These are phyloP conservation scores for Leptopilina clavipes DNA, from an alignment of 1,140 invertebrate species.

Conservation along the genomic window DNA sequence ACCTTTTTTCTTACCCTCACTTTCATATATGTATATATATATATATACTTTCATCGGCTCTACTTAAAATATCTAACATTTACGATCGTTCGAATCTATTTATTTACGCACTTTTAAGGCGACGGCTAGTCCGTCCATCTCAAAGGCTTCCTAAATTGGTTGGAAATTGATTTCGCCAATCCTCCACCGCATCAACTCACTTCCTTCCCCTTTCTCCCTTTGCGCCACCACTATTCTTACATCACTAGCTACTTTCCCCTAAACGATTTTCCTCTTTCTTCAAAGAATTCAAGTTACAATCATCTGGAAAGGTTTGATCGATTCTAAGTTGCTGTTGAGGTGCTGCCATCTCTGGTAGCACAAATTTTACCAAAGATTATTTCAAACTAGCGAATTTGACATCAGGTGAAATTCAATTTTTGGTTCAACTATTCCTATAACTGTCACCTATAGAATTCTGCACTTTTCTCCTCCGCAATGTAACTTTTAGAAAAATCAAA, in stretches of 20 bases:
- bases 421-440: too few species aligned
- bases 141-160: slow-evolving; percentile 65
- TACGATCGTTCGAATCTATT: slow-evolving; percentile 66
- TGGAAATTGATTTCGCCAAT: slow-evolving; percentile 70
- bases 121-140: slow-evolving; percentile 49
- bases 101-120: slow-evolving; percentile 73
- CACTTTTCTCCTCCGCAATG: too few species aligned
- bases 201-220: slow-evolving; percentile 2
- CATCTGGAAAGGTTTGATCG: slow-evolving; percentile 1
- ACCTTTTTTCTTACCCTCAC: slow-evolving; percentile 50
- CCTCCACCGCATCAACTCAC: slow-evolving; percentile 38
- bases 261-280: slow-evolving; percentile 36
- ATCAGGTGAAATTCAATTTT: too few species aligned
- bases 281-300: background rate
- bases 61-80: slow-evolving; percentile 44
- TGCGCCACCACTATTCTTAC: slow-evolving; percentile 32
- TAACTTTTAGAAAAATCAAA: too few species aligned
- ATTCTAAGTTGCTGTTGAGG: background rate
- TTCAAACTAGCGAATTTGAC: too few species aligned
- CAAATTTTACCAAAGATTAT: too few species aligned
- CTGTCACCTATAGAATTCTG: too few species aligned
- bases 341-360: background rate
- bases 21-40: too few species aligned
- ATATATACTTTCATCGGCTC: too few species aligned
- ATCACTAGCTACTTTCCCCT: slow-evolving; percentile 29